phyloP scores from a whole-genome alignment of 2,888 invertebrate species.

The Venusia cambrica region DNA sequence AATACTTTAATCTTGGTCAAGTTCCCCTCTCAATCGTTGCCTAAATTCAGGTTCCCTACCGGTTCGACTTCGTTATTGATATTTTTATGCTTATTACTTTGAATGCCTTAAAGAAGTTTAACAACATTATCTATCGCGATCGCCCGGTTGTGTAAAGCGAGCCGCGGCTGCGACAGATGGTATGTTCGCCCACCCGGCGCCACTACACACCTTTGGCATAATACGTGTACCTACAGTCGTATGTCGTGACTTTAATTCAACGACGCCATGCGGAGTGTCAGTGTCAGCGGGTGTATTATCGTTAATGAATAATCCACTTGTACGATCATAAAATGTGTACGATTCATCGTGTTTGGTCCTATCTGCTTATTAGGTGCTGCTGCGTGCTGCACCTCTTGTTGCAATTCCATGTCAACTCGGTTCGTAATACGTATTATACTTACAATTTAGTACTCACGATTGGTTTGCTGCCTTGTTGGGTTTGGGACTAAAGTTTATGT shows the following conservation, averaged over 20 bases:
- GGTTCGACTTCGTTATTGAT: slow-evolving; percentile 7
- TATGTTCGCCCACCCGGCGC: slow-evolving; percentile 62
- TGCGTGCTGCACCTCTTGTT: slow-evolving; percentile 2
- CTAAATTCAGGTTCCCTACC: slow-evolving; percentile 1
- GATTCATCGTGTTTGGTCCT: slow-evolving; percentile 10
- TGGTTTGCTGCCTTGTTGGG: too few relatives aligned
- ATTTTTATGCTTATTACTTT: slow-evolving; percentile 6
- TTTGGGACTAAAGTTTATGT: too few relatives aligned
- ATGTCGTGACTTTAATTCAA: slow-evolving; percentile 14
- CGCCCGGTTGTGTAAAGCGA: slow-evolving; percentile 37
- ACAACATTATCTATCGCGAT: slow-evolving; percentile 21
- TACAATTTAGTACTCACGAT: too few relatives aligned
- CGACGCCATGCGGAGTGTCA: slow-evolving; percentile 30
- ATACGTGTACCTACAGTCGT: slow-evolving; percentile 29
- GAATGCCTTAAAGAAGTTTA: slow-evolving; percentile 11
- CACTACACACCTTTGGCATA: slow-evolving; percentile 29
- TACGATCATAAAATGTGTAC: slow-evolving; percentile 12
- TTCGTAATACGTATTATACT: too few relatives aligned
- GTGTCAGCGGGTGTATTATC: slow-evolving; percentile 31
- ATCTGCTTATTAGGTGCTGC: slow-evolving; percentile 8
- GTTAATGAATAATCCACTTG: slow-evolving; percentile 20
- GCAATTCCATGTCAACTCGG: too few relatives aligned
- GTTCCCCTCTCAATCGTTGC: background rate
- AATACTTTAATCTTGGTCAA: too few relatives aligned
- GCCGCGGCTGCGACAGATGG: slow-evolving; percentile 60